phyloP scores from a whole-genome alignment of 1,140 invertebrate genomes.

The Sitophilus oryzae region DNA sequence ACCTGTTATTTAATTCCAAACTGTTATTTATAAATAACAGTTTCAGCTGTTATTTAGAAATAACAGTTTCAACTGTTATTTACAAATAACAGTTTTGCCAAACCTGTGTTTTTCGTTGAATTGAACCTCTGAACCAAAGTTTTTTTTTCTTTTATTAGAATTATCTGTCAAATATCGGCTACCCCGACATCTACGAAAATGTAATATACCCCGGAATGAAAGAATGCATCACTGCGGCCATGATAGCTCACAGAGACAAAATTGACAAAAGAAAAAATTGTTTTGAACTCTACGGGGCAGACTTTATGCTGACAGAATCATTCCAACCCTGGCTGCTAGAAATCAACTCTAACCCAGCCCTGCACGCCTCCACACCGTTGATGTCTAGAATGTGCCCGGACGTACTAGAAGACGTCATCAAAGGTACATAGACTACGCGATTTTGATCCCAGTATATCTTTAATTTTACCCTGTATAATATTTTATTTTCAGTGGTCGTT shows the following conservation, averaged over 20 bases:
- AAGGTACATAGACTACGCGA: slow-evolving; percentile 55
- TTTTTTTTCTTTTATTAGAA: slow-evolving; percentile 6
- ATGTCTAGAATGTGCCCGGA: slow-evolving; percentile 75
- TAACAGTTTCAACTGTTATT: too few relatives aligned
- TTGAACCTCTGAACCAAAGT: too few relatives aligned
- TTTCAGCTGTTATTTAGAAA: too few relatives aligned
- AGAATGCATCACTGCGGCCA: slow-evolving; percentile 71
- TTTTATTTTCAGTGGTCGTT: slow-evolving; percentile 49
- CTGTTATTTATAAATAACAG: too few relatives aligned
- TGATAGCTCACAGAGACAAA: slow-evolving; percentile 69
- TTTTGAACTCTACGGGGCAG: slow-evolving; percentile 89
- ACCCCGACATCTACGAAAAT: slow-evolving; percentile 52
- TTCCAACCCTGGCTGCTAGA: slow-evolving; percentile 87
- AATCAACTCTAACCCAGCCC: slow-evolving; percentile 86
- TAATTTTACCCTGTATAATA: not conserved
- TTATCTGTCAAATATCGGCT: slow-evolving; percentile 34
- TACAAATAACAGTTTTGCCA: too few relatives aligned
- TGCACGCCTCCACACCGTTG: slow-evolving; percentile 74
- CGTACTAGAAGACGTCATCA: slow-evolving; percentile 80
- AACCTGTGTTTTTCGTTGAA: too few relatives aligned
- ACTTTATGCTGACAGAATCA: slow-evolving; percentile 84
- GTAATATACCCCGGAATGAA: slow-evolving; percentile 83
- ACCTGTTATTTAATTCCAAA: too few relatives aligned
- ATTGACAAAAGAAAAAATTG: slow-evolving; percentile 69
- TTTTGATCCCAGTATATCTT: not conserved